A percentile compares a stretch with the other conserved stretches of the same genome.
These are phyloP conservation scores for Scleropages formosus DNA, from an alignment of 2,797 vertebrate genomes.

Conservation along the genomic window DNA sequence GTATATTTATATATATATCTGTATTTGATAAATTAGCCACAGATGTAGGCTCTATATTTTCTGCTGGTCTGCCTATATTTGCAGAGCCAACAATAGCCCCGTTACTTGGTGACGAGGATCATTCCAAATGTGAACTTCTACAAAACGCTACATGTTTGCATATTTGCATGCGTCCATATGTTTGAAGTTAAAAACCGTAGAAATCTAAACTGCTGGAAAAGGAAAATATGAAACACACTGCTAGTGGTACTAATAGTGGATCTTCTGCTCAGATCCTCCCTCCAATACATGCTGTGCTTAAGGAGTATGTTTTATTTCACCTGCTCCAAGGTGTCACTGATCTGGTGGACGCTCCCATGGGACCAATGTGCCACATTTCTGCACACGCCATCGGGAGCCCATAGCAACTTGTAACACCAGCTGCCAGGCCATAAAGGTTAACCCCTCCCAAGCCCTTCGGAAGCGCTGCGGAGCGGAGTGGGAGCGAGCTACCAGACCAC, in stretches of 20 bases:
- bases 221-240: not conserved
- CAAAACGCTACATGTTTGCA: not conserved
- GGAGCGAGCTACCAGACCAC: not conserved
- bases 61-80: slow-evolving; percentile 24
- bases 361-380: not conserved
- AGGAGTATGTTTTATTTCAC: not conserved
- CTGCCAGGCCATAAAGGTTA: not conserved
- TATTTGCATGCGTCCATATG: slow-evolving; percentile 1
- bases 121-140: slow-evolving; percentile 17
- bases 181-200: not conserved
- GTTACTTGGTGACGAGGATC: slow-evolving; percentile 25
- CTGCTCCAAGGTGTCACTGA: too few relatives aligned
- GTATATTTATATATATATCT: not conserved
- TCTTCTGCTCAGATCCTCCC: not conserved
- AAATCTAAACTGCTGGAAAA: not conserved
- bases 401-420: not conserved
- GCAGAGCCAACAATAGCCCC: not conserved
- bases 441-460: not conserved
- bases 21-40: slow-evolving; percentile 47
- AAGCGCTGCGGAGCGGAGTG: not conserved
- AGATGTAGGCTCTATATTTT: slow-evolving; percentile 44
- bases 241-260: not conserved
- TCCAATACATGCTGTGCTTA: not conserved
- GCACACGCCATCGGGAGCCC: not conserved
- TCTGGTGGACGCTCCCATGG: not conserved